Percentiles rank a stretch among this genome's conserved stretches.
phyloP scores from a whole-genome alignment of 2,113 vertebrate genomes.

The Deroptyus accipitrinus region DNA sequence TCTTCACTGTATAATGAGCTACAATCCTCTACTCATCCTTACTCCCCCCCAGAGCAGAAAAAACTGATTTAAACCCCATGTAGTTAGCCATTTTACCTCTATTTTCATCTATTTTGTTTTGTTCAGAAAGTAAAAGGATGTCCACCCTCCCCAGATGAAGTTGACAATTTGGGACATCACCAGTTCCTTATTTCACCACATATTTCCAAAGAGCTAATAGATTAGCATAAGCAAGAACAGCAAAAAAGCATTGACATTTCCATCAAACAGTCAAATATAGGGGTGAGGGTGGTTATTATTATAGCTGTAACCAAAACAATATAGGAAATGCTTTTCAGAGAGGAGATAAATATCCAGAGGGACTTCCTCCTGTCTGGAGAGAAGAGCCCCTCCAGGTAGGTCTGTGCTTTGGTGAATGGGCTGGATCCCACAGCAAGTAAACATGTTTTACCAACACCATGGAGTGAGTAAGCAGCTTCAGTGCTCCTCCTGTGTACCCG shows the following conservation, averaged over 20 bases:
- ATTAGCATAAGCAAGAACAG: background rate
- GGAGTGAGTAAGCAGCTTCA: rapidly evolving
- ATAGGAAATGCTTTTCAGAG: background rate
- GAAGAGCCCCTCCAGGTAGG: background rate
- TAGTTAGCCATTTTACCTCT: background rate
- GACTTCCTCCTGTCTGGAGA: background rate
- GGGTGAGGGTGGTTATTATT: background rate
- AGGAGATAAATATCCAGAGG: background rate
- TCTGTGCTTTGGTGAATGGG: rapidly evolving
- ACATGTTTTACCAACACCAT: rapidly evolving
- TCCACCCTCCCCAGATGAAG: background rate
- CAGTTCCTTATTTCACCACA: background rate
- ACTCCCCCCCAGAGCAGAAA: background rate
- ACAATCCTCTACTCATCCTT: background rate
- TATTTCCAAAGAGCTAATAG: background rate
- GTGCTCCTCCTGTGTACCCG: background rate
- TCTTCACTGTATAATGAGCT: too few relatives aligned
- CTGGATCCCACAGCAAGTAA: background rate
- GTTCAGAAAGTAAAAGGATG: background rate
- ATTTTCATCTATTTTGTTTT: background rate
- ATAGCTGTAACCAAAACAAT: background rate
- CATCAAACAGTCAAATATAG: background rate
- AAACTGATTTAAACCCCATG: background rate
- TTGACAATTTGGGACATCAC: background rate
- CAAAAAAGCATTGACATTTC: background rate